Percentiles rank a stretch among this genome's conserved stretches.
Conservation (phyloP, 2,888 invertebrate species). For the Yponomeuta malinellus region DNA sequence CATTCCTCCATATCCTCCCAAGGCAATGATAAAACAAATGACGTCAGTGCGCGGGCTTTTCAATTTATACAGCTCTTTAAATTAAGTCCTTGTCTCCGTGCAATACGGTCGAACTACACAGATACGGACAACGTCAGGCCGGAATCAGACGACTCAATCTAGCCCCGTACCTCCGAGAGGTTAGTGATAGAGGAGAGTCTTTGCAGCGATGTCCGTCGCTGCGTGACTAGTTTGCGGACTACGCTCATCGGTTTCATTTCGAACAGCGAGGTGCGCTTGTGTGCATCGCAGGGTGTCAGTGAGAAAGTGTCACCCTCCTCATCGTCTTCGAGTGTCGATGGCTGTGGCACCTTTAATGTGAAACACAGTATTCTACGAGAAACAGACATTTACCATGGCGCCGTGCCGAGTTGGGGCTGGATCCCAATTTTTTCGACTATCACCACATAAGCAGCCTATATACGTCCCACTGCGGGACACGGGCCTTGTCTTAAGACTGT, state of each 20-base stretch:
- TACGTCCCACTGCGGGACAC: no score
- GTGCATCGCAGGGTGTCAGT: neutral
- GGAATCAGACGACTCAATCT: conserved; percentile 26
- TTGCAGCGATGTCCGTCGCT: conserved; percentile 66
- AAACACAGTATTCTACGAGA: conserved; percentile 10
- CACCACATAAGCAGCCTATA: no score
- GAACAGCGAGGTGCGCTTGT: conserved; percentile 46
- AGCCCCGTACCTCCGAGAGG: conserved; percentile 66
- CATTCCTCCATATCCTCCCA: no score
- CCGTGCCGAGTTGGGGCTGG: no score
- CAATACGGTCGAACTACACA: neutral
- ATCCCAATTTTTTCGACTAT: no score
- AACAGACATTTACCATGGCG: no score
- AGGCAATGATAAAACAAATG: no score
- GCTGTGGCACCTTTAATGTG: conserved; percentile 50
- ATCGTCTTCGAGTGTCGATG: conserved; percentile 55
- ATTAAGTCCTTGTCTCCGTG: neutral
- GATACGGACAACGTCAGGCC: neutral
- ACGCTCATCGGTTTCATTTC: conserved; percentile 64
- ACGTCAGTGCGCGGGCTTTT: no score
- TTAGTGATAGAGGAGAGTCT: conserved; percentile 69
- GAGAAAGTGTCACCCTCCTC: conserved; percentile 35
- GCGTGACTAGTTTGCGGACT: conserved; percentile 71
- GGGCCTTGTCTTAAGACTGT: no score
- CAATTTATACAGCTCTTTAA: neutral